Conservation (phyloP, 2,113 vertebrate genomes). For the Azemiops feae region DNA sequence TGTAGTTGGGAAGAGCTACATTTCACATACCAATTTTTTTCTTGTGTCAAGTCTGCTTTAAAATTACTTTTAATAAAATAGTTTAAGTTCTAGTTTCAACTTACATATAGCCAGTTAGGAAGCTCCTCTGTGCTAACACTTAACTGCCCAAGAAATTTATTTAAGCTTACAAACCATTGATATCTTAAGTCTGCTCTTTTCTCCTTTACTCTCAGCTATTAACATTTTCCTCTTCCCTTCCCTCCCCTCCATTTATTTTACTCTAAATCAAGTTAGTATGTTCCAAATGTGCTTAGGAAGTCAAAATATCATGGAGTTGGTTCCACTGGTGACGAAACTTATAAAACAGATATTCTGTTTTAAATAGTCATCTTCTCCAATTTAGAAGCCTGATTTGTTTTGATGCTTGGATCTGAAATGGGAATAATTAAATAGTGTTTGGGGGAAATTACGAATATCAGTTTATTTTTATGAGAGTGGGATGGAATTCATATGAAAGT, state of each 20-base stretch:
- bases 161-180: neutral
- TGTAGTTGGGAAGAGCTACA: constrained; percentile 32
- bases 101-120: neutral
- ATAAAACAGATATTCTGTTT: neutral
- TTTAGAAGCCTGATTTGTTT: neutral
- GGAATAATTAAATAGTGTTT: neutral
- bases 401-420: neutral
- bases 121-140: neutral
- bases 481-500: neutral
- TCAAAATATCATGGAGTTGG: neutral
- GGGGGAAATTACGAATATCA: neutral
- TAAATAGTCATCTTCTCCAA: neutral
- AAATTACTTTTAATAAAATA: neutral
- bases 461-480: neutral
- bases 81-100: neutral
- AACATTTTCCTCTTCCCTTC: neutral
- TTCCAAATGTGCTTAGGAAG: neutral
- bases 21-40: neutral
- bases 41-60: neutral
- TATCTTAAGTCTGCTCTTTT: neutral
- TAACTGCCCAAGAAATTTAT: neutral
- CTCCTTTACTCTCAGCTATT: neutral
- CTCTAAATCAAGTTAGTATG: neutral
- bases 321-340: neutral
- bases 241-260: neutral